Conservation (phyloP, 1,140 invertebrate genomes). For the Parasteatoda tepidariorum region DNA sequence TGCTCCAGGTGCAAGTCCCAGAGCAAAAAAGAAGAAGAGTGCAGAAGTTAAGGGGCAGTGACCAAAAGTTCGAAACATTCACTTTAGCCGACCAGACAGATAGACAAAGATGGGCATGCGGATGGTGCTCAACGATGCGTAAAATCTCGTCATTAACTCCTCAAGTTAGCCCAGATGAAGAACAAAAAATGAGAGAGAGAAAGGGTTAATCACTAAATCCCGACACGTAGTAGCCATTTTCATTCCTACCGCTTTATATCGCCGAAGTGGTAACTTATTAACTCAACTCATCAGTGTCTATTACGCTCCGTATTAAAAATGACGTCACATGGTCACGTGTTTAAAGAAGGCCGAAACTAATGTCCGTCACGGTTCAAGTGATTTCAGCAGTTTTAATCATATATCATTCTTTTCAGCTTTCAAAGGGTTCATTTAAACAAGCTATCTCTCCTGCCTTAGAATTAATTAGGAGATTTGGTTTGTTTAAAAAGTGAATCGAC, state of each 20-base stretch:
- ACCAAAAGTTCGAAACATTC: slow-evolving; percentile 4
- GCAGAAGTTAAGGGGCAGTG: not conserved
- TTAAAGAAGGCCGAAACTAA: not conserved
- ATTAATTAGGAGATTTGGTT: no score
- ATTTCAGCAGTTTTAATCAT: no score
- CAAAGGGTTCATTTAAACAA: no score
- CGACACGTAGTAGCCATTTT: not conserved
- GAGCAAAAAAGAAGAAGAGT: not conserved
- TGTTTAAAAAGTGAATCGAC: no score
- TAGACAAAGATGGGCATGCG: not conserved
- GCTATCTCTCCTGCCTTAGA: no score
- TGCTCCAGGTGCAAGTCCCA: no score
- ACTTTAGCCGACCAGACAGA: not conserved
- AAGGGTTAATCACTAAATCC: slow-evolving; percentile 35
- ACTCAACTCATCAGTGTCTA: not conserved
- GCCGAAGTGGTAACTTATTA: not conserved
- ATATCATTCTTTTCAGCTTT: no score
- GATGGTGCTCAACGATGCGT: slow-evolving; percentile 17
- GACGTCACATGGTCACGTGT: not conserved
- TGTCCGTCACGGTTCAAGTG: not conserved
- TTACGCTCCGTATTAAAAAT: not conserved
- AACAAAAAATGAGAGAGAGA: not conserved
- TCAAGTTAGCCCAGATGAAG: not conserved
- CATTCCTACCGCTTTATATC: not conserved
- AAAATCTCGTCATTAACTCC: slow-evolving; percentile 31